These are phyloP conservation scores for Drosophila ficusphila DNA, from an alignment of 1,140 invertebrate species.

Conservation along the genomic window DNA sequence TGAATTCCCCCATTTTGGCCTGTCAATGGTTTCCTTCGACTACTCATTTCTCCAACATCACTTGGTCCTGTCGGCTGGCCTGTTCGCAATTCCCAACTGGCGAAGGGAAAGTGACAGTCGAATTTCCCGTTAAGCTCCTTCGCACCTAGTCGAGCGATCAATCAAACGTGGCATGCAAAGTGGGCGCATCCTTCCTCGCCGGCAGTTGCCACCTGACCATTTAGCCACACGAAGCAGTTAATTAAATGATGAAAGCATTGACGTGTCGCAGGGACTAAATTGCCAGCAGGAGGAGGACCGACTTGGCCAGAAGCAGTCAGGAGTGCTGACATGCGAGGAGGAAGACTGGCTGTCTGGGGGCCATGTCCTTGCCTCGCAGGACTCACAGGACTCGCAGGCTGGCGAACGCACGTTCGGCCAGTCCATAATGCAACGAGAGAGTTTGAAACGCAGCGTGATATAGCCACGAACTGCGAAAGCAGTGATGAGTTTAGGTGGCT, in stretches of 20 bases:
- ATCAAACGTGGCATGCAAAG: conserved; percentile 66
- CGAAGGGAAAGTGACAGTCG: conserved; percentile 53
- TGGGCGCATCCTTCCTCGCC: conserved; percentile 20
- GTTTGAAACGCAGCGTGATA: not conserved
- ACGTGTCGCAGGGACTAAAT: conserved; percentile 62
- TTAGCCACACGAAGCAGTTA: conserved; percentile 67
- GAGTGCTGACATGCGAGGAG: conserved; percentile 20
- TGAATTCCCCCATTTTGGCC: not conserved
- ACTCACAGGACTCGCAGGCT: not conserved
- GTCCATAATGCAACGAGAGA: conserved; percentile 32
- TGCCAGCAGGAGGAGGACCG: conserved; percentile 3
- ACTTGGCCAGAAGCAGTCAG: conserved; percentile 14
- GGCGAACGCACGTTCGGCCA: conserved; percentile 39
- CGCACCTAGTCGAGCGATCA: conserved; percentile 44
- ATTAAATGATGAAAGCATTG: conserved; percentile 82
- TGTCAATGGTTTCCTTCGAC: conserved; percentile 3
- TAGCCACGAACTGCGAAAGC: not conserved
- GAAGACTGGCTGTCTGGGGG: not conserved
- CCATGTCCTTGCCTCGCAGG: conserved; percentile 16
- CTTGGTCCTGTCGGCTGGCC: conserved; percentile 7
- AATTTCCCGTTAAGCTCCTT: conserved; percentile 61
- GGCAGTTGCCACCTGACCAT: conserved; percentile 18
- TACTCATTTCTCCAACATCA: not conserved
- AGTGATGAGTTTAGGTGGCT: not conserved
- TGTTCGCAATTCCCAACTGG: conserved; percentile 29